Evolutionary conservation across 2,888 invertebrate species (phyloP).

Genomic region (Nymphalis polychloros): DNA sequence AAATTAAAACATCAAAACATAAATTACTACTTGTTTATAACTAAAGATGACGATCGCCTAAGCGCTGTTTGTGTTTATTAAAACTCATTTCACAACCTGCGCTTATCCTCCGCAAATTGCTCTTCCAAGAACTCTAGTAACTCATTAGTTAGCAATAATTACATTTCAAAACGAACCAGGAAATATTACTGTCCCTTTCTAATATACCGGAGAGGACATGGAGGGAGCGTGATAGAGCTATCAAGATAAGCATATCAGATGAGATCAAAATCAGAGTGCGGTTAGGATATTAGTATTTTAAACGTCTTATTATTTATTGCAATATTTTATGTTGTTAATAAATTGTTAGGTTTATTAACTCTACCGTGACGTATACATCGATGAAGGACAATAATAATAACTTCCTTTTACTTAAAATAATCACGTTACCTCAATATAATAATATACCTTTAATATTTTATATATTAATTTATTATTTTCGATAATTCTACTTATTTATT

Average conservation of each 20-base stretch:
- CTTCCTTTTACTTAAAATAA: too few species aligned
- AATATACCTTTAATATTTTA: too few species aligned
- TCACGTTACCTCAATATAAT: too few species aligned
- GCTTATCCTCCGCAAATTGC: slow-evolving; percentile 55
- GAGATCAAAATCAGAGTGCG: slow-evolving; percentile 67
- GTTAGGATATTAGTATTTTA: slow-evolving; percentile 63
- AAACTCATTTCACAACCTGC: slow-evolving; percentile 47
- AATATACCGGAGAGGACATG: slow-evolving; percentile 44
- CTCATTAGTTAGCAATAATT: slow-evolving; percentile 68
- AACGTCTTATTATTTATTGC: slow-evolving; percentile 68
- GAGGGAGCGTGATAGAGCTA: slow-evolving; percentile 62
- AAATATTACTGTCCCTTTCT: slow-evolving; percentile 55
- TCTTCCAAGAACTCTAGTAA: slow-evolving; percentile 51
- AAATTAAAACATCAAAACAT: slow-evolving; percentile 20
- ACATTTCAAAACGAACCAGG: slow-evolving; percentile 58
- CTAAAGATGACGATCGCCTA: slow-evolving; percentile 16
- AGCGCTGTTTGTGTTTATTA: slow-evolving; percentile 36
- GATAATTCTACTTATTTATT: too few species aligned
- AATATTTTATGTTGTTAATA: slow-evolving; percentile 44
- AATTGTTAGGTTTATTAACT: slow-evolving; percentile 14
- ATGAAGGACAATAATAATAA: background rate
- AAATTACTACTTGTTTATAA: slow-evolving; percentile 17
- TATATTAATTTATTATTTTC: too few species aligned
- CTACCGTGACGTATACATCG: slow-evolving; percentile 10
- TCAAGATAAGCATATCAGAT: slow-evolving; percentile 68